Conservation (phyloP, 2,113 vertebrate species). For the Phyllostomus hastatus region DNA sequence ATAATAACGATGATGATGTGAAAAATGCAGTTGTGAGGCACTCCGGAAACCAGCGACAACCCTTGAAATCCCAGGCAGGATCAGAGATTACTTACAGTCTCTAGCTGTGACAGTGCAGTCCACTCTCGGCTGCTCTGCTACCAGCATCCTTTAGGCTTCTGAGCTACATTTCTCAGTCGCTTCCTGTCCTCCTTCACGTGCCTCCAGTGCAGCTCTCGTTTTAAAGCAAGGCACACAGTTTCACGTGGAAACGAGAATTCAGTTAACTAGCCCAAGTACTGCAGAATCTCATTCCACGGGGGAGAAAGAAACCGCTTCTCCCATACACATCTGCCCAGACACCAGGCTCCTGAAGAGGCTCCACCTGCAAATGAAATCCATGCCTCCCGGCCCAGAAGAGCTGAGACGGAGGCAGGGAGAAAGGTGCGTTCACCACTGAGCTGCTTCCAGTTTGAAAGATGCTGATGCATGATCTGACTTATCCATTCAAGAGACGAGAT, state of each 20-base stretch:
- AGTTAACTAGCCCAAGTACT: slow-evolving; percentile 32
- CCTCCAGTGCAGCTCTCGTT: slow-evolving; percentile 28
- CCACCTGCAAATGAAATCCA: slow-evolving; percentile 54
- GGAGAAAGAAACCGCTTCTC: slow-evolving; percentile 50
- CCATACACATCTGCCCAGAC: background rate
- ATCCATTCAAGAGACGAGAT: slow-evolving; percentile 72
- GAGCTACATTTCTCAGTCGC: slow-evolving; percentile 50
- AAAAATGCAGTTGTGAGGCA: background rate
- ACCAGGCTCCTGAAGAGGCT: slow-evolving; percentile 50
- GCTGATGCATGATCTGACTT: slow-evolving; percentile 71
- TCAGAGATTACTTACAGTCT: slow-evolving; percentile 72
- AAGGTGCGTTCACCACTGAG: slow-evolving; percentile 59
- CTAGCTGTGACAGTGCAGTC: slow-evolving; percentile 23
- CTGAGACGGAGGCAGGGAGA: slow-evolving; percentile 55
- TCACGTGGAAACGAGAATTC: slow-evolving; percentile 46
- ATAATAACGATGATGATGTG: background rate
- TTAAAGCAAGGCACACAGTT: slow-evolving; percentile 46
- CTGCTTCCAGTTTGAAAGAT: slow-evolving; percentile 68
- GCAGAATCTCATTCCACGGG: slow-evolving; percentile 42
- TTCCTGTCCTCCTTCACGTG: slow-evolving; percentile 63
- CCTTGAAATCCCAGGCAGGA: background rate
- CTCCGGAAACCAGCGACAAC: background rate
- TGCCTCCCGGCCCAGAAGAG: slow-evolving; percentile 44
- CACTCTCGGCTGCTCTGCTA: slow-evolving; percentile 66
- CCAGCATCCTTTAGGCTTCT: slow-evolving; percentile 77